Evolutionary conservation across 2,888 invertebrate genomes (phyloP).

Genomic region (Plusia festucae): DNA sequence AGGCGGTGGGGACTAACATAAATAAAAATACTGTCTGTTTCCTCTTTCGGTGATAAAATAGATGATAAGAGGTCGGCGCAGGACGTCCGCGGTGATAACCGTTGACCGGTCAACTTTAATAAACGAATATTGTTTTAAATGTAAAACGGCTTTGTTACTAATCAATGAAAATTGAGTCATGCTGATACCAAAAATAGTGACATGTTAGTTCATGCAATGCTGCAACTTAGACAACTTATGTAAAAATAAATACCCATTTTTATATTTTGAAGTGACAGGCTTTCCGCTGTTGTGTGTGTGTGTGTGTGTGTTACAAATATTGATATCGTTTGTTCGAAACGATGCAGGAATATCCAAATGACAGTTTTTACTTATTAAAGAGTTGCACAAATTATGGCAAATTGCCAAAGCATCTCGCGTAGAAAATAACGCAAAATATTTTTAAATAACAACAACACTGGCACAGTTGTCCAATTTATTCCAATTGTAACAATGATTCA

Average conservation of each 20-base stretch:
- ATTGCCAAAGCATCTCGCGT: constrained; percentile 37
- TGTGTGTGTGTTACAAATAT: constrained; percentile 36
- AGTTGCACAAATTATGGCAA: constrained; percentile 49
- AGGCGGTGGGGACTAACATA: constrained; percentile 75
- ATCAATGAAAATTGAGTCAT: constrained; percentile 48
- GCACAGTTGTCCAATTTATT: constrained; percentile 37
- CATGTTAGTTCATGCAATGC: constrained; percentile 25
- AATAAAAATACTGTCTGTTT: constrained; percentile 85
- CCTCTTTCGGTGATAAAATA: constrained; percentile 79
- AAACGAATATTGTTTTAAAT: constrained; percentile 64
- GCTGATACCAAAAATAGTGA: constrained; percentile 50
- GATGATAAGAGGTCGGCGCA: constrained; percentile 69
- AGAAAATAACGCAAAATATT: constrained; percentile 34
- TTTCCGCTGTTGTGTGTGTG: constrained; percentile 28
- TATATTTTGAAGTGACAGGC: constrained; percentile 12
- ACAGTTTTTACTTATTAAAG: constrained; percentile 36
- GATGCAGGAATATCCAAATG: constrained; percentile 23
- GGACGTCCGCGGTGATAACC: constrained; percentile 85
- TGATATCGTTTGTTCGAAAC: constrained; percentile 22
- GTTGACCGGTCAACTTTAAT: constrained; percentile 77
- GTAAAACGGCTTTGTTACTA: constrained; percentile 42
- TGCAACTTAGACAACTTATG: background rate
- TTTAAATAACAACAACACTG: constrained; percentile 25
- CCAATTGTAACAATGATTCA: constrained; percentile 42
- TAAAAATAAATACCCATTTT: background rate